Conservation (phyloP, 1,140 invertebrate species). For the Zaprionus ghesquierei region DNA sequence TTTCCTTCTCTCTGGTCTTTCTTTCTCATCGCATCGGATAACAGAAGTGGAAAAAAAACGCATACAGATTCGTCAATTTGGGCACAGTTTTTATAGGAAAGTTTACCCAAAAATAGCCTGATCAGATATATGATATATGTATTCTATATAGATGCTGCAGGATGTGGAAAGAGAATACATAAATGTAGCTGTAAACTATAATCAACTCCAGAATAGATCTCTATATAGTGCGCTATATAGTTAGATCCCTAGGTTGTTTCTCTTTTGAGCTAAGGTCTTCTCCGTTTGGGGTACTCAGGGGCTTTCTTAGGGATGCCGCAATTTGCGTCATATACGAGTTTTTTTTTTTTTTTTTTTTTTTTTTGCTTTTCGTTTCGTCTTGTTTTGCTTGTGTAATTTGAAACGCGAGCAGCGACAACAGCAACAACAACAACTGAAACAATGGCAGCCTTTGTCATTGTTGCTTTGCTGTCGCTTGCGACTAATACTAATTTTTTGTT, state of each 20-base stretch:
- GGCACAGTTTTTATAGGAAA: not conserved
- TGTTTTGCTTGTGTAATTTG: conserved; percentile 54
- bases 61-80: not conserved
- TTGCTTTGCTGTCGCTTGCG: conserved; percentile 20
- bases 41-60: not conserved
- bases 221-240: not conserved
- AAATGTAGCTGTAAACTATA: not conserved
- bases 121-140: not conserved
- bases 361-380: conserved; percentile 8
- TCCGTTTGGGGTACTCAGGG: not conserved
- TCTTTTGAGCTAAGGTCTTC: not conserved
- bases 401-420: conserved; percentile 47
- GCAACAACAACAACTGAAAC: conserved; percentile 18
- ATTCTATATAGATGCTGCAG: not conserved
- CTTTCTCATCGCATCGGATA: not conserved
- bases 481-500: conserved; percentile 57
- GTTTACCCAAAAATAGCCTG: not conserved
- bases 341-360: conserved; percentile 20
- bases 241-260: not conserved
- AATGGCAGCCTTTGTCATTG: conserved; percentile 48
- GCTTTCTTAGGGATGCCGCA: conserved; percentile 18
- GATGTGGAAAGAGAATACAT: not conserved
- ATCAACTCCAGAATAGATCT: too few species aligned
- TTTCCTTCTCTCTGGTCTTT: conserved; percentile 25
- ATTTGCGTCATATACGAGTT: conserved; percentile 56